These are phyloP conservation scores for Pilophorus perplexus DNA, from an alignment of 2,888 invertebrate genomes.

Conservation along the genomic window DNA sequence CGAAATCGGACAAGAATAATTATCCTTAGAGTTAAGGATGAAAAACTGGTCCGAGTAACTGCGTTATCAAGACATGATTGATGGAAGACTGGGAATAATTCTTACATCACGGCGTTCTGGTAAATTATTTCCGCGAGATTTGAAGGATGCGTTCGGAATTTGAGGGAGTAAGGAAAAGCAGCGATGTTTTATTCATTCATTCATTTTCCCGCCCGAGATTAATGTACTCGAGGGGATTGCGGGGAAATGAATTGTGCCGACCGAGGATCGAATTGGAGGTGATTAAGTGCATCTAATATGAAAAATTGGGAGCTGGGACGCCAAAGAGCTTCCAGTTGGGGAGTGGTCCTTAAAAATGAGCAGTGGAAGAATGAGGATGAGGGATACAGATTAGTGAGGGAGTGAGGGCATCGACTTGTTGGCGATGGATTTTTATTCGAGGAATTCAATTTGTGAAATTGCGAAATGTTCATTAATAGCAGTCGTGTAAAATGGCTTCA, in stretches of 20 bases:
- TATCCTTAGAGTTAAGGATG: neutral
- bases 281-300: slow-evolving; percentile 6
- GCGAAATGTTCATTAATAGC: too few relatives aligned
- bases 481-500: too few relatives aligned
- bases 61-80: too few relatives aligned
- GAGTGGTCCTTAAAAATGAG: neutral
- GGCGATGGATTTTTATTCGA: too few relatives aligned
- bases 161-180: neutral
- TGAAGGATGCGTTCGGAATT: neutral
- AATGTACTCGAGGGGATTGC: neutral
- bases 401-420: too few relatives aligned
- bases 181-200: neutral
- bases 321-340: neutral
- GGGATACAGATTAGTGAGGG: neutral
- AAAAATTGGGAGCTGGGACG: slow-evolving; percentile 8
- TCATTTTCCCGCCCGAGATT: neutral
- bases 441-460: too few relatives aligned
- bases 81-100: too few relatives aligned
- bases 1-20: neutral
- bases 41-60: too few relatives aligned
- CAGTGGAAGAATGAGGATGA: neutral
- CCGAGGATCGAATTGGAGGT: neutral
- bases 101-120: too few relatives aligned
- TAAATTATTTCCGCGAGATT: neutral
- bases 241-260: slow-evolving; percentile 10